Base-by-base conservation (phyloP, 2,888 invertebrate genomes). In the Platerodrilus igneus region DNA sequence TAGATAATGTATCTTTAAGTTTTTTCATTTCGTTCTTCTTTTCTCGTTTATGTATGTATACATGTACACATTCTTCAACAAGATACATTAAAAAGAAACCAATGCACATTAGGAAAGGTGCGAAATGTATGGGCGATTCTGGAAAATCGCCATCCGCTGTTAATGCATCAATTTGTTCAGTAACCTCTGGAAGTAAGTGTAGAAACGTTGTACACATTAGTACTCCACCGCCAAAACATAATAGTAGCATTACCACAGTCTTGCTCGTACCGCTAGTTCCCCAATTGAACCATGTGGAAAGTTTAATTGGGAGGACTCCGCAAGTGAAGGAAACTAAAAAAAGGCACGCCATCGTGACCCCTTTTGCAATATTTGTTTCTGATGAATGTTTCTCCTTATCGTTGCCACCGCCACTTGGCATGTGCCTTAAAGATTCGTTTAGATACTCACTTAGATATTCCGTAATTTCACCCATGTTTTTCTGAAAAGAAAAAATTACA, bases 141-240 rank as follows among this genome's bases (percentile, higher is more conserved):
- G 70, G 71, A 23, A 85, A 59, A 11, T 52, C 37, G 1, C 68
- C 74, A 0, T 53, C 44, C 2, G 58, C 70, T 53, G 79, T 74
- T 43, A 86, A 67, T 30, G 73, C 64, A n/a, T 75, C 69, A 6
- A 87, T 75, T 38, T 76, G 76, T 54, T 87, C 82, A 6, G 77
- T 68, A 0, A 89, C 82, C 70, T 89, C 89, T 1, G 89, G 89
- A 37, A 88, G 68, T 54, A 90, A 69, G 58, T 90, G 89, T 50
- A 87, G 66, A 59, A 90, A 87, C 3, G 87, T 87, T 2, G 89
- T 89, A 46, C 83, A 81, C 21, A 90, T 68, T 10, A 90, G 69
- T 0, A 89, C 88, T 6, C 89, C 89, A n/a, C 88, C 89, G 9
- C 88, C 89, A 50, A 88, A 83, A 31, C 64, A 62, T n/a, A 85